phyloP scores from a whole-genome alignment of 2,888 invertebrate species.

The Ametastegia equiseti region DNA sequence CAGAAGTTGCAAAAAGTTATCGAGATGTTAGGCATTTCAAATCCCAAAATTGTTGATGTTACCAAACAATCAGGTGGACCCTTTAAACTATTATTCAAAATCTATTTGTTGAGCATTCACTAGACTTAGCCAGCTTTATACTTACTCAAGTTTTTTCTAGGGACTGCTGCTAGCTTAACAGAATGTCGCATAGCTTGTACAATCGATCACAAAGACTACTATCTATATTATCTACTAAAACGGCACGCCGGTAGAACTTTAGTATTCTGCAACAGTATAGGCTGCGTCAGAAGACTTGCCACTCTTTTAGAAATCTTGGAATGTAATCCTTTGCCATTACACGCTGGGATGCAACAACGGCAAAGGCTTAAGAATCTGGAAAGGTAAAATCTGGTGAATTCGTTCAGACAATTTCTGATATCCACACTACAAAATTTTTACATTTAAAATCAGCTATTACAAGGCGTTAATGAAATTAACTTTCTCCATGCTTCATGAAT shows the following conservation, averaged over 20 bases:
- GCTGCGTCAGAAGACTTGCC: slow-evolving; percentile 90
- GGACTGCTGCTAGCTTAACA: slow-evolving; percentile 89
- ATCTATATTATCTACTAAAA: slow-evolving; percentile 93
- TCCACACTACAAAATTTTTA: too few relatives aligned
- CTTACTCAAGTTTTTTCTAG: slow-evolving; percentile 75
- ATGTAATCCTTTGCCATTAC: slow-evolving; percentile 87
- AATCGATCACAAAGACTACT: slow-evolving; percentile 91
- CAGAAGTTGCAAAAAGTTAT: slow-evolving; percentile 89
- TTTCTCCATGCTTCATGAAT: not conserved
- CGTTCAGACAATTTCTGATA: not conserved
- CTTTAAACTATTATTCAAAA: not conserved
- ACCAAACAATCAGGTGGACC: slow-evolving; percentile 84
- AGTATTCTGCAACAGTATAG: slow-evolving; percentile 96
- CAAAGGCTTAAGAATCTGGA: slow-evolving; percentile 97
- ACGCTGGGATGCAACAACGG: slow-evolving; percentile 95
- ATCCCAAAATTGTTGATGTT: slow-evolving; percentile 95
- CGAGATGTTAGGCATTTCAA: slow-evolving; percentile 88
- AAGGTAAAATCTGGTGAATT: slow-evolving; percentile 76
- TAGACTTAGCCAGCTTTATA: too few relatives aligned
- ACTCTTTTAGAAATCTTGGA: slow-evolving; percentile 84
- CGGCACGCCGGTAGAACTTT: slow-evolving; percentile 93
- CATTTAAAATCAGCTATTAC: not conserved
- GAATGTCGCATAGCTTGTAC: slow-evolving; percentile 90
- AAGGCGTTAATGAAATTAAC: not conserved
- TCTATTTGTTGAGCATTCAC: too few relatives aligned